These are phyloP conservation scores for Adelphocoris suturalis DNA, from an alignment of 2,888 invertebrate species.

Conservation along the genomic window DNA sequence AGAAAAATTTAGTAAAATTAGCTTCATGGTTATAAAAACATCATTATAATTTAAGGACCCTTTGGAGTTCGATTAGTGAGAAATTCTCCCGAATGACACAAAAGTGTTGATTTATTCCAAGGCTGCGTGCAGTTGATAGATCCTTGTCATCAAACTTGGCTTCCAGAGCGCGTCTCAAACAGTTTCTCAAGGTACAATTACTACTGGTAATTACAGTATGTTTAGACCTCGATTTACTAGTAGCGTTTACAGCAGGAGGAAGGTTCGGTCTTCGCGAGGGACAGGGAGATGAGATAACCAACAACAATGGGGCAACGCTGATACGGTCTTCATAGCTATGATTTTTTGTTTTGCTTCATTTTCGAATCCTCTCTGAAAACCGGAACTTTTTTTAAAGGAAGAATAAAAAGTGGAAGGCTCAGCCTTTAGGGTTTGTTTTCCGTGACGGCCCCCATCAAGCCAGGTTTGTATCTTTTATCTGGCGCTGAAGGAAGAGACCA, in stretches of 20 bases:
- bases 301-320: slow-evolving; percentile 19
- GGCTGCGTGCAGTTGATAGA: neutral
- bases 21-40: too few species aligned
- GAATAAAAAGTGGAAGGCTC: slow-evolving; percentile 21
- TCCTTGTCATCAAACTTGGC: neutral
- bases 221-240: neutral
- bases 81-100: too few species aligned
- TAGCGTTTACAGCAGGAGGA: neutral
- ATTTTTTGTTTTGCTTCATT: neutral
- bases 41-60: too few species aligned
- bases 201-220: slow-evolving; percentile 5
- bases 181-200: neutral
- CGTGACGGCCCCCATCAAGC: slow-evolving; percentile 50
- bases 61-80: too few species aligned
- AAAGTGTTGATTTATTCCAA: too few species aligned
- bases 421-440: slow-evolving; percentile 31
- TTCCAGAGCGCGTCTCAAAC: neutral
- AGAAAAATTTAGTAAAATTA: too few species aligned
- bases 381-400: neutral
- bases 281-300: neutral
- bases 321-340: slow-evolving; percentile 18
- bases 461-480: slow-evolving; percentile 51
- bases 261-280: neutral
- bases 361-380: neutral
- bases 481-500: slow-evolving; percentile 45